phyloP scores from a whole-genome alignment of 2,888 invertebrate species.

The Gibbula magus region DNA sequence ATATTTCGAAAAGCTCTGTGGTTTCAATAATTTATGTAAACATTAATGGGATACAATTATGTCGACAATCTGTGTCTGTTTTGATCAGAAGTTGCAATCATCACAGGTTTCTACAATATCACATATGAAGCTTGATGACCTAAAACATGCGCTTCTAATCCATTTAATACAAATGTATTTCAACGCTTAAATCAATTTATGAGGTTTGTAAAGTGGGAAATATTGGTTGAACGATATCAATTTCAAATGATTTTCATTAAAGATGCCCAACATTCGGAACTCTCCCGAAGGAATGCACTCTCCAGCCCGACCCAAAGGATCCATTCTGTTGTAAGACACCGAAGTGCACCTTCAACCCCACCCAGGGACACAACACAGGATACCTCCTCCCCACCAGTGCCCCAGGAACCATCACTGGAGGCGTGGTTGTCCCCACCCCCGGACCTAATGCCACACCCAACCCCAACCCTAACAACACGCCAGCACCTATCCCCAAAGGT shows the following conservation, averaged over 20 bases:
- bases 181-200: too few relatives aligned
- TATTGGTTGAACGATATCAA: neutral
- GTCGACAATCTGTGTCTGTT: too few relatives aligned
- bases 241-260: neutral
- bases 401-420: conserved; percentile 39
- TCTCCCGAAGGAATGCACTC: conserved; percentile 48
- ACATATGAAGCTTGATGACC: too few relatives aligned
- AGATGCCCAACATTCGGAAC: conserved; percentile 55
- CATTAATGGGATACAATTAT: too few relatives aligned
- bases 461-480: neutral
- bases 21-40: too few relatives aligned
- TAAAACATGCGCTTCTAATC: too few relatives aligned
- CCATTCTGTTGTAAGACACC: conserved; percentile 39
- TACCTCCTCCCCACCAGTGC: neutral
- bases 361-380: conserved; percentile 44
- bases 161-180: too few relatives aligned
- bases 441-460: neutral
- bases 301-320: conserved; percentile 34
- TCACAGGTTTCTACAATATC: too few relatives aligned
- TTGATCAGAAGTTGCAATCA: too few relatives aligned
- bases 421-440: conserved; percentile 27
- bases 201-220: too few relatives aligned
- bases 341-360: conserved; percentile 37
- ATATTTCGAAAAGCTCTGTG: too few relatives aligned
- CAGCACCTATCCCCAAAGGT: neutral